These are phyloP conservation scores for Lordiphosa collinella DNA, from an alignment of 1,140 invertebrate genomes.

Conservation along the genomic window DNA sequence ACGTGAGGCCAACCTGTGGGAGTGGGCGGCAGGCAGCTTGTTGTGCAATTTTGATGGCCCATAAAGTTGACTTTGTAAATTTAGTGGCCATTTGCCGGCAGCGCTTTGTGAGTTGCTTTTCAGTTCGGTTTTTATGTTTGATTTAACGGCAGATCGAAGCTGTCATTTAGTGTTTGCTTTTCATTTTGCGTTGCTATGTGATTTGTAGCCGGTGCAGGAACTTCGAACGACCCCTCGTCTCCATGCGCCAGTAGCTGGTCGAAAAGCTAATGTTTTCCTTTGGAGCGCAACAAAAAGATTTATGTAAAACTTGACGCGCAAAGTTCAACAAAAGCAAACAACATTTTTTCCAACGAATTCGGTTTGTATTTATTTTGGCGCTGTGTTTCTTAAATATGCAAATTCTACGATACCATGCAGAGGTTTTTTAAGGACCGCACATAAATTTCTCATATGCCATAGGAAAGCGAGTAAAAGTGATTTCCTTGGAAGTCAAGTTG, in stretches of 20 bases:
- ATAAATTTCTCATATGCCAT: slow-evolving; percentile 22
- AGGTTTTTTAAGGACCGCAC: slow-evolving; percentile 33
- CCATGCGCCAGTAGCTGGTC: background rate
- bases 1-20: slow-evolving; percentile 23
- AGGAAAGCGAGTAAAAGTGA: slow-evolving; percentile 8
- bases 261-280: slow-evolving; percentile 38
- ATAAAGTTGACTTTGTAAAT: slow-evolving; percentile 59
- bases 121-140: slow-evolving; percentile 53
- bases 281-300: slow-evolving; percentile 37
- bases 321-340: slow-evolving; percentile 42
- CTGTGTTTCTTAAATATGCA: slow-evolving; percentile 41
- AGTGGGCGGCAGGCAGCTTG: slow-evolving; percentile 25
- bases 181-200: slow-evolving; percentile 55
- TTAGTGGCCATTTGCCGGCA: slow-evolving; percentile 28
- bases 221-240: background rate
- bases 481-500: slow-evolving; percentile 11
- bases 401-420: slow-evolving; percentile 26
- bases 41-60: slow-evolving; percentile 58
- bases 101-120: slow-evolving; percentile 26
- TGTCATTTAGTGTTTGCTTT: slow-evolving; percentile 35
- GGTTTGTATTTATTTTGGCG: slow-evolving; percentile 34
- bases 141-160: slow-evolving; percentile 53
- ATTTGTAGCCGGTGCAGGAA: slow-evolving; percentile 13
- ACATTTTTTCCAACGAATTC: slow-evolving; percentile 18
- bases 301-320: slow-evolving; percentile 51